phyloP scores from a whole-genome alignment of 2,888 invertebrate genomes.

The Hypomecis atomaria region DNA sequence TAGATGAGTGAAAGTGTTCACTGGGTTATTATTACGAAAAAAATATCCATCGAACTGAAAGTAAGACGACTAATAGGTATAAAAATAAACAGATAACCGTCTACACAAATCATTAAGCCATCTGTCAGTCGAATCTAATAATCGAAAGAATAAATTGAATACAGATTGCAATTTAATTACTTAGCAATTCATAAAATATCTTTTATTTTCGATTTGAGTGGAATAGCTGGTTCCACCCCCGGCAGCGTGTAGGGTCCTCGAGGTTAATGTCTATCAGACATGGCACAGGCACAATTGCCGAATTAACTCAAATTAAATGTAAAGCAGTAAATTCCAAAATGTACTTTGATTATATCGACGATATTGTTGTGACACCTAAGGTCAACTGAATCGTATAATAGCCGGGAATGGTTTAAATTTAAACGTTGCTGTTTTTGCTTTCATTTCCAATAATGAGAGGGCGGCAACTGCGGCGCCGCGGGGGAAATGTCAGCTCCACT shows the following conservation, averaged over 20 bases:
- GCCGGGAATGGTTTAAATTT: slow-evolving; percentile 46
- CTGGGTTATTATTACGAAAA: no score
- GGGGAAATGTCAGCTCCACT: slow-evolving; percentile 67
- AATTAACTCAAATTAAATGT: slow-evolving; percentile 8
- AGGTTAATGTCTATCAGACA: slow-evolving; percentile 57
- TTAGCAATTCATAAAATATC: slow-evolving; percentile 40
- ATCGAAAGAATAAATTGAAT: slow-evolving; percentile 23
- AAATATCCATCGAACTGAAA: neutral
- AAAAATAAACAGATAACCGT: neutral
- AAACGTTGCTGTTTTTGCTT: slow-evolving; percentile 57
- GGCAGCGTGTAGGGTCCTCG: slow-evolving; percentile 49
- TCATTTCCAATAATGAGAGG: slow-evolving; percentile 53
- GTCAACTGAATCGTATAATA: slow-evolving; percentile 22
- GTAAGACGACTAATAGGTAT: neutral
- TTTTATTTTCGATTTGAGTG: slow-evolving; percentile 40
- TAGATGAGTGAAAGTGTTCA: no score
- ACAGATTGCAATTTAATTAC: slow-evolving; percentile 52
- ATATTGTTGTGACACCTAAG: slow-evolving; percentile 33
- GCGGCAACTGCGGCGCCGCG: slow-evolving; percentile 66
- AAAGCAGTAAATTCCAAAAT: slow-evolving; percentile 1
- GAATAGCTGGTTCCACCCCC: slow-evolving; percentile 31
- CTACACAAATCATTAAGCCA: slow-evolving; percentile 10
- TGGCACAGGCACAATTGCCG: slow-evolving; percentile 46
- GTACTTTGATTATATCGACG: slow-evolving; percentile 14
- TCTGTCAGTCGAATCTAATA: slow-evolving; percentile 9